A percentile compares a stretch with the other conserved stretches of the same genome.
Conservation (phyloP, 2,888 invertebrate genomes). For the Eupithecia inturbata region DNA sequence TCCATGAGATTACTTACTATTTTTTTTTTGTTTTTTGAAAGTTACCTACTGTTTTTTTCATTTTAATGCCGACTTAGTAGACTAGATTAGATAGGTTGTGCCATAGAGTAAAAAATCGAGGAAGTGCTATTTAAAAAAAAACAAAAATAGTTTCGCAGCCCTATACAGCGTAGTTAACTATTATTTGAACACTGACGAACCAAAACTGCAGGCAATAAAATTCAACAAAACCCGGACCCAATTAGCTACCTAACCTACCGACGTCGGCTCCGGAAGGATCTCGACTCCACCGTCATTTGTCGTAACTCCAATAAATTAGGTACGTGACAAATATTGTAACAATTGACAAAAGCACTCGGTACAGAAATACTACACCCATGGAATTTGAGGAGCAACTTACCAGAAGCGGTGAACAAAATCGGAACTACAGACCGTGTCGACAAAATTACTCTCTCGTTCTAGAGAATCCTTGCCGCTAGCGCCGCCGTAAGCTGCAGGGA, state of each 20-base stretch:
- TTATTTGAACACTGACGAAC: background rate
- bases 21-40: too few species aligned
- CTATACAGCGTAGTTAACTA: background rate
- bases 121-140: too few species aligned
- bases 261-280: slow-evolving; percentile 63
- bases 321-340: slow-evolving; percentile 81
- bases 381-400: background rate
- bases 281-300: slow-evolving; percentile 50
- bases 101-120: too few species aligned
- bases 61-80: too few species aligned
- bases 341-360: slow-evolving; percentile 61
- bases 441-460: background rate
- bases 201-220: slow-evolving; percentile 12
- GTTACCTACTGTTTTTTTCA: background rate
- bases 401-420: slow-evolving; percentile 26
- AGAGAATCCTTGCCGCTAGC: background rate
- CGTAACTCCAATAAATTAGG: slow-evolving; percentile 64
- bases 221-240: slow-evolving; percentile 2
- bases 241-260: slow-evolving; percentile 8
- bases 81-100: background rate
- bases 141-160: background rate
- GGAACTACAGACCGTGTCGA: background rate
- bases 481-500: background rate
- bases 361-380: slow-evolving; percentile 7
- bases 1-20: background rate